phyloP scores from a whole-genome alignment of 2,113 vertebrate genomes.

The Chionomys nivalis region DNA sequence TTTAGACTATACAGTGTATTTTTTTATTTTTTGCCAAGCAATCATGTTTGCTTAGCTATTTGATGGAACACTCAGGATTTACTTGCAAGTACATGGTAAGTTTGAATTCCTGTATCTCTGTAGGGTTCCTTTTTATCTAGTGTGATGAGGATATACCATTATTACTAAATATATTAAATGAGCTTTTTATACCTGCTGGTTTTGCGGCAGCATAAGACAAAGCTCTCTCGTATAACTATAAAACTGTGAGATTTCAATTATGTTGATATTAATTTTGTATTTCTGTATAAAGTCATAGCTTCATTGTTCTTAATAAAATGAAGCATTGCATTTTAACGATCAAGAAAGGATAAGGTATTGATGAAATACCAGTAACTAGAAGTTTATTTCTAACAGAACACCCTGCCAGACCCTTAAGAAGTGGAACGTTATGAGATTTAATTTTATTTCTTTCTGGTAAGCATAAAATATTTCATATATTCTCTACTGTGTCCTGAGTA shows the following conservation, averaged over 20 bases:
- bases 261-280: constrained; percentile 17
- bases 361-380: not conserved
- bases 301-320: constrained; percentile 9
- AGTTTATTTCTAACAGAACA: not conserved
- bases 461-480: not conserved
- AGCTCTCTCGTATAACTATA: not conserved
- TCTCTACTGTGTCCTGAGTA: not conserved
- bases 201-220: not conserved
- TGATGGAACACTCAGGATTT: not conserved
- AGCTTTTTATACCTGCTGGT: not conserved
- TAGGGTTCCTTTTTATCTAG: not conserved
- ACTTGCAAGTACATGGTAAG: not conserved
- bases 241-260: constrained; percentile 21
- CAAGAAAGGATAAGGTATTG: not conserved
- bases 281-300: not conserved
- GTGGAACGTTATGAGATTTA: not conserved
- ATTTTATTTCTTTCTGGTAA: not conserved
- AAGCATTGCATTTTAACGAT: constrained; percentile 13
- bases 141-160: not conserved
- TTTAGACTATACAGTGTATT: fast-evolving
- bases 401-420: not conserved
- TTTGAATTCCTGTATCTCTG: not conserved
- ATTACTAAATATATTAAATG: not conserved
- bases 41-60: not conserved
- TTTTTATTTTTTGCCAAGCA: not conserved